Evolutionary conservation across 2,888 invertebrate genomes (phyloP).

Genomic region (Prenolepis imparis): DNA sequence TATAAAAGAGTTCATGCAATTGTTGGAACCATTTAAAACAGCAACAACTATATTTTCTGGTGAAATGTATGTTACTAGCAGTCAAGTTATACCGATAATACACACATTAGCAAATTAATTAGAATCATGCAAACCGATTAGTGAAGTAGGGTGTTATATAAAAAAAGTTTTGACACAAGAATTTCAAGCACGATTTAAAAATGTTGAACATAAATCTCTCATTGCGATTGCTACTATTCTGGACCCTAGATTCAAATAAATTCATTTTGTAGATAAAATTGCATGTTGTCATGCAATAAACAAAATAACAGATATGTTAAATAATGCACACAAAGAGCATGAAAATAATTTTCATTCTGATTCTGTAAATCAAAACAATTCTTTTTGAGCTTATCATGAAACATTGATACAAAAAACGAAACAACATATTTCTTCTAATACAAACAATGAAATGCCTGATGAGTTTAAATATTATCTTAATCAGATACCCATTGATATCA

Average conservation of each 20-base stretch:
- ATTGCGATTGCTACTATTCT: slow-evolving; percentile 19
- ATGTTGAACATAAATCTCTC: slow-evolving; percentile 8
- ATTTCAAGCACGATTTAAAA: slow-evolving; percentile 17
- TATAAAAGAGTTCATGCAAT: slow-evolving; percentile 20
- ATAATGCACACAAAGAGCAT: background rate
- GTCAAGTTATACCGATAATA: slow-evolving; percentile 26
- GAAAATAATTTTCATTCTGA: background rate
- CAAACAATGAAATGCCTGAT: background rate
- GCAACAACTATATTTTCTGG: slow-evolving; percentile 31
- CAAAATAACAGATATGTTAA: slow-evolving; percentile 9
- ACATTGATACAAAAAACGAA: background rate
- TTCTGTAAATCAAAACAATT: background rate
- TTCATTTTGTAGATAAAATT: slow-evolving; percentile 28
- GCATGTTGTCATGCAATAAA: slow-evolving; percentile 10
- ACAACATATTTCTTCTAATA: background rate
- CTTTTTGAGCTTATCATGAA: background rate
- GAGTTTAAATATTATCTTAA: slow-evolving; percentile 7
- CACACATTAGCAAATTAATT: slow-evolving; percentile 25
- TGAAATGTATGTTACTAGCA: slow-evolving; percentile 18
- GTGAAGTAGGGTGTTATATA: background rate
- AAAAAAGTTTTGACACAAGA: slow-evolving; percentile 24
- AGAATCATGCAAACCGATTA: slow-evolving; percentile 1
- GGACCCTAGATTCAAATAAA: background rate
- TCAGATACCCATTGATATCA: background rate
- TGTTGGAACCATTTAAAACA: slow-evolving; percentile 34